These are phyloP conservation scores for Aplysia californica DNA, from an alignment of 1,140 invertebrate genomes.

Conservation along the genomic window DNA sequence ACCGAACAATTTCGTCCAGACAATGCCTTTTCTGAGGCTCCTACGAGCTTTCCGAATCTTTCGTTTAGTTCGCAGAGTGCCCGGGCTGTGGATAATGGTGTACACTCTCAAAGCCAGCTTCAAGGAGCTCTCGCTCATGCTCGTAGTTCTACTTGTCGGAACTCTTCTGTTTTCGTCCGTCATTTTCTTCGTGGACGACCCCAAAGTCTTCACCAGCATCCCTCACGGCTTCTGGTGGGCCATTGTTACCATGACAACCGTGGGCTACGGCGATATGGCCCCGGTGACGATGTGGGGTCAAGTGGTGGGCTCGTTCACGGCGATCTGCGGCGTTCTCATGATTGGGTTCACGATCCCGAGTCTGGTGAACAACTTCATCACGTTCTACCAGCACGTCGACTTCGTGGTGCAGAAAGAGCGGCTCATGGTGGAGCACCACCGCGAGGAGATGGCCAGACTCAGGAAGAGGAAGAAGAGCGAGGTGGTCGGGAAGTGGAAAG, in stretches of 20 bases:
- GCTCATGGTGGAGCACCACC: not conserved
- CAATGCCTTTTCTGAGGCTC: slow-evolving; percentile 42
- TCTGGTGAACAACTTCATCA: slow-evolving; percentile 68
- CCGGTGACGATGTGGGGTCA: slow-evolving; percentile 50
- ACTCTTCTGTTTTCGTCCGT: slow-evolving; percentile 98
- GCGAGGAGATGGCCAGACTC: not conserved
- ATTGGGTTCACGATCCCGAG: slow-evolving; percentile 95
- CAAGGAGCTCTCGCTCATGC: slow-evolving; percentile 96
- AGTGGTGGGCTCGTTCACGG: slow-evolving; percentile 72
- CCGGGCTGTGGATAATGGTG: slow-evolving; percentile 95
- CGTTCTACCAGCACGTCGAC: slow-evolving; percentile 81
- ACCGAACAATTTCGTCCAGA: slow-evolving; percentile 1
- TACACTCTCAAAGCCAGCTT: slow-evolving; percentile 98
- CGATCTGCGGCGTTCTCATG: slow-evolving; percentile 99
- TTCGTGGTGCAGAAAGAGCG: slow-evolving; percentile 30
- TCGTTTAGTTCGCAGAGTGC: slow-evolving; percentile 78
- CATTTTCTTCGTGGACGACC: slow-evolving; percentile 69
- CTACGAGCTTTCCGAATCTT: slow-evolving; percentile 54
- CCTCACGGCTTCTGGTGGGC: slow-evolving; percentile 98
- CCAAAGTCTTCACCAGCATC: slow-evolving; percentile 73
- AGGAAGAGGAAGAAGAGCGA: no score
- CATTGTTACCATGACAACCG: slow-evolving; percentile 91
- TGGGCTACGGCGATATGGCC: slow-evolving; percentile 95
- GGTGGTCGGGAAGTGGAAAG: no score
- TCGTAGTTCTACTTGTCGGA: slow-evolving; percentile 98